Evolutionary conservation across 2,888 invertebrate species (phyloP).

Genomic region (Sisyra terminalis): DNA sequence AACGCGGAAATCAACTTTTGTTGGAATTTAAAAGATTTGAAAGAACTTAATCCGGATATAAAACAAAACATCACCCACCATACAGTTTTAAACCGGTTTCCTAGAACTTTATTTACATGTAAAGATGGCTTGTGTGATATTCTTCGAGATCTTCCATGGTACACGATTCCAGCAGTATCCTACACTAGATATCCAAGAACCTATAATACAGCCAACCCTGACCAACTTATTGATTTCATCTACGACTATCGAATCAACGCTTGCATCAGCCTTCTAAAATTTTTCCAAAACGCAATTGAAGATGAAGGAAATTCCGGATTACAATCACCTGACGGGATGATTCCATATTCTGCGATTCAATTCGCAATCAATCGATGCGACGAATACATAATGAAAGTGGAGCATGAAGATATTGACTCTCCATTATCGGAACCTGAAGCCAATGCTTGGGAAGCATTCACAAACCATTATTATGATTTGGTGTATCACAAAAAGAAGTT

Average conservation of each 20-base stretch:
- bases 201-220: constrained; percentile 49
- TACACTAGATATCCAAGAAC: constrained; percentile 73
- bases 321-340: constrained; percentile 41
- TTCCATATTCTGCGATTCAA: constrained; percentile 60
- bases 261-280: constrained; percentile 68
- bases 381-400: constrained; percentile 55
- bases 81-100: constrained; percentile 66
- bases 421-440: constrained; percentile 48
- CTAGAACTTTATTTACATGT: constrained; percentile 76
- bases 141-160: constrained; percentile 72
- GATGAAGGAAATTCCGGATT: constrained; percentile 36
- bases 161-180: constrained; percentile 64
- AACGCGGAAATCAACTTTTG: constrained; percentile 72
- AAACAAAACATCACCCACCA: constrained; percentile 26
- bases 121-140: constrained; percentile 75
- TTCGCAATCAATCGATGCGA: constrained; percentile 67
- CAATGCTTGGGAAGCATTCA: constrained; percentile 80
- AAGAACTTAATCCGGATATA: too few species aligned
- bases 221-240: constrained; percentile 66
- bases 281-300: constrained; percentile 44
- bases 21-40: constrained; percentile 57
- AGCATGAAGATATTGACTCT: constrained; percentile 60
- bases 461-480: constrained; percentile 47
- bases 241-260: constrained; percentile 84
- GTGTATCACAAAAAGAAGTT: constrained; percentile 39